Conservation (phyloP, 2,888 invertebrate genomes). For the Trichogramma evanescens region DNA sequence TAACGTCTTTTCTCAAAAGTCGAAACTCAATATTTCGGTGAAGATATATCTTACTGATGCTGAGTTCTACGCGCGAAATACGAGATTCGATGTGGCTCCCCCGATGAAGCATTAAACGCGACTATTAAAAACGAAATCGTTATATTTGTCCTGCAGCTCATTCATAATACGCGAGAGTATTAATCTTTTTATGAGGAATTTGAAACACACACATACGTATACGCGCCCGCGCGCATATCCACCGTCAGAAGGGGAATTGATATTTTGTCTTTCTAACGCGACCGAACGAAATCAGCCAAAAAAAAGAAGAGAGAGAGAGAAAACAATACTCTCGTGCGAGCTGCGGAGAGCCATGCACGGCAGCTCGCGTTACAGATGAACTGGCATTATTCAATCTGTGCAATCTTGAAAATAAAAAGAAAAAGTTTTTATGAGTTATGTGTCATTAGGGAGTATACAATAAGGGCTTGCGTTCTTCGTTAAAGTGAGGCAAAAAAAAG, state of each 20-base stretch:
- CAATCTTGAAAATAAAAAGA: conserved; percentile 36
- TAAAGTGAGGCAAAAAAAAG: no score
- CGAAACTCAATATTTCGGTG: no score
- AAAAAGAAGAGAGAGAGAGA: conserved; percentile 10
- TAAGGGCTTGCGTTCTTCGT: no score
- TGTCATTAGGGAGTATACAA: conserved; percentile 19
- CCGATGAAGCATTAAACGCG: not conserved
- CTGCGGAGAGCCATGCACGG: not conserved
- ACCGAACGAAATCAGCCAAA: not conserved
- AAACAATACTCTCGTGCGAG: not conserved
- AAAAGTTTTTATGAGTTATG: conserved; percentile 26
- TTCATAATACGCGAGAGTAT: not conserved
- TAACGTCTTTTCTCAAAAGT: no score
- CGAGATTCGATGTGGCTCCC: no score
- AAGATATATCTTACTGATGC: no score
- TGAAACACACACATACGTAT: not conserved
- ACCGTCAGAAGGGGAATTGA: no score
- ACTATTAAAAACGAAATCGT: not conserved
- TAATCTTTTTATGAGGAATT: not conserved
- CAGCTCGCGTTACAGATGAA: conserved; percentile 29
- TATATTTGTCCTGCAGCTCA: not conserved
- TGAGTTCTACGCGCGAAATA: no score
- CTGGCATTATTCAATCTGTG: conserved; percentile 6
- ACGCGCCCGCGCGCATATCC: no score
- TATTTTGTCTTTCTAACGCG: no score